Evolutionary conservation across 30 jellyfish, hydroid and myxozoan species (phyloP).

Genomic region (Hydractinia symbiolongicarpus): DNA sequence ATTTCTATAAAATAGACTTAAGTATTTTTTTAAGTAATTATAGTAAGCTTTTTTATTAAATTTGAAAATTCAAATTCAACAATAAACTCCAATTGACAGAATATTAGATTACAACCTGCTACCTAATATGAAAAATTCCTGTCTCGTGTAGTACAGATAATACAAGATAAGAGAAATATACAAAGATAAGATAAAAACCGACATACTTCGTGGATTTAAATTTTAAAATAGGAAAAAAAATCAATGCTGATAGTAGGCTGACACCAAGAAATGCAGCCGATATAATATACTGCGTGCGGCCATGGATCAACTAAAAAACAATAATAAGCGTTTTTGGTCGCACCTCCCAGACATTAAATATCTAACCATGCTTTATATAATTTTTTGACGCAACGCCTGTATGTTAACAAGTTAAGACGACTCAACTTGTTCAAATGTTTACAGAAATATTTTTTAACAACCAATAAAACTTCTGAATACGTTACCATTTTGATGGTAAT

Average conservation of each 20-base stretch:
- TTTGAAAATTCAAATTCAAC: too few relatives aligned
- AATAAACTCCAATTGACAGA: too few relatives aligned
- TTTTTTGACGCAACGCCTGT: background rate
- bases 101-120: background rate
- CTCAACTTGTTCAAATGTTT: too few relatives aligned
- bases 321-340: background rate
- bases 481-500: too few relatives aligned
- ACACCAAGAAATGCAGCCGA: conserved; percentile 69
- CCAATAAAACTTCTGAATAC: too few relatives aligned
- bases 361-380: background rate
- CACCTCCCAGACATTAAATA: background rate
- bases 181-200: conserved; percentile 40
- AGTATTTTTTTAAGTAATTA: too few relatives aligned
- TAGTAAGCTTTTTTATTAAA: too few relatives aligned
- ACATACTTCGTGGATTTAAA: conserved; percentile 45
- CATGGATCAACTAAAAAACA: conserved; percentile 63
- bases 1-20: too few relatives aligned
- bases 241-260: conserved; percentile 51
- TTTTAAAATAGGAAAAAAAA: conserved; percentile 38
- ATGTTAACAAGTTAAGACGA: too few relatives aligned
- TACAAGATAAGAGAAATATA: conserved; percentile 43
- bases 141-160: conserved; percentile 52
- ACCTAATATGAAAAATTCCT: conserved; percentile 3
- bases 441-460: too few relatives aligned
- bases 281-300: conserved; percentile 66